Percentiles rank a stretch among this genome's conserved stretches.
Conservation (phyloP, 2,888 invertebrate species). For the Phorcus lineatus region DNA sequence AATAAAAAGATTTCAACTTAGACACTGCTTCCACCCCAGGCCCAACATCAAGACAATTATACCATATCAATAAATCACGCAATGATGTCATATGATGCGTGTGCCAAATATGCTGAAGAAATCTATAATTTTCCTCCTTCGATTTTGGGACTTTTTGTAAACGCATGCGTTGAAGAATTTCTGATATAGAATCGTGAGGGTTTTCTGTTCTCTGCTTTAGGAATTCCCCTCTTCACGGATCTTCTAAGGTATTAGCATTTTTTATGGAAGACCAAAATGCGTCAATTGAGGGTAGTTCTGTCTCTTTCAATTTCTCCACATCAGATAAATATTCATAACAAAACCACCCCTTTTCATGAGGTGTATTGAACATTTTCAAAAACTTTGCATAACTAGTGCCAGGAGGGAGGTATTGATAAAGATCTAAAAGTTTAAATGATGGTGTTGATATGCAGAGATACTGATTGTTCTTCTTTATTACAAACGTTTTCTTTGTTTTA, state of each 20-base stretch:
- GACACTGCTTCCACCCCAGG: not conserved
- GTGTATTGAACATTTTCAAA: not conserved
- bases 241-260: not conserved
- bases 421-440: not conserved
- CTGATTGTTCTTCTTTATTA: not conserved
- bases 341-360: not conserved
- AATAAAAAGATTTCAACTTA: not conserved
- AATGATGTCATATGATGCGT: not conserved
- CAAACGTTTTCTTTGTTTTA: not conserved
- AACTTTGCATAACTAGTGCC: no score
- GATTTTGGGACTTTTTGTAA: not conserved
- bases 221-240: not conserved
- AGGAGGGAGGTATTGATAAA: not conserved
- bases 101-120: not conserved
- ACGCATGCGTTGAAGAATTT: not conserved
- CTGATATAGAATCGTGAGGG: not conserved
- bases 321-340: not conserved
- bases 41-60: not conserved
- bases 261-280: not conserved
- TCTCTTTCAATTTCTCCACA: not conserved
- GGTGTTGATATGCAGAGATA: not conserved
- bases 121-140: not conserved
- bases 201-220: not conserved
- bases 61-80: not conserved
- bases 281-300: not conserved